Evolutionary conservation across 2,113 vertebrate genomes (phyloP).

Genomic region (Cricetomys ansorgei): DNA sequence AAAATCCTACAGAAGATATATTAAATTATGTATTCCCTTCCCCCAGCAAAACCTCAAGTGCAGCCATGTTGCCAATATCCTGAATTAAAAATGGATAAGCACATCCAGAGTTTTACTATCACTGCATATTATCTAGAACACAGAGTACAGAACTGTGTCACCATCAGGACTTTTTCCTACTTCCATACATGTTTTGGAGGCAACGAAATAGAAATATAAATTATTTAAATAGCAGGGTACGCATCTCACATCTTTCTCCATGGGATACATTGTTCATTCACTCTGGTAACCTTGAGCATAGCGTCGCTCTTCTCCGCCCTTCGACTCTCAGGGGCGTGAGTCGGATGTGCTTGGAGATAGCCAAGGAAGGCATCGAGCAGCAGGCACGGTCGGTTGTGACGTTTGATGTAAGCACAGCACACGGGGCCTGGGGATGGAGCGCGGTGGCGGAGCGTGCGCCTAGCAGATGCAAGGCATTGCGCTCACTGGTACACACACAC

Average conservation of each 20-base stretch:
- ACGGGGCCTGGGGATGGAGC: background rate
- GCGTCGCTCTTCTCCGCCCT: background rate
- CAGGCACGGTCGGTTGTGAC: background rate
- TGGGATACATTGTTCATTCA: conserved; percentile 38
- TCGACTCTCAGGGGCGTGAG: background rate
- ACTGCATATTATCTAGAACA: conserved; percentile 47
- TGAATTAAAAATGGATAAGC: conserved; percentile 66
- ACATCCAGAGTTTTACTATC: conserved; percentile 44
- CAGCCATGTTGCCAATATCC: conserved; percentile 42
- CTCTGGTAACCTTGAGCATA: background rate
- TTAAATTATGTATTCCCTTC: conserved; percentile 42
- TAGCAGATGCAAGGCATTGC: background rate
- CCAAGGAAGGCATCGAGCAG: background rate
- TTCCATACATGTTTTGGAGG: conserved; percentile 49
- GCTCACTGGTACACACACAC: background rate
- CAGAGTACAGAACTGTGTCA: conserved; percentile 50
- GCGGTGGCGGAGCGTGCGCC: background rate
- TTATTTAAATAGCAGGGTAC: conserved; percentile 49
- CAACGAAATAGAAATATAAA: conserved; percentile 61
- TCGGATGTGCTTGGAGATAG: background rate
- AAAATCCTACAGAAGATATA: conserved; percentile 63
- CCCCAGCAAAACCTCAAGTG: background rate
- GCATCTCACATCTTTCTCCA: conserved; percentile 46
- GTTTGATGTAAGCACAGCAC: background rate
- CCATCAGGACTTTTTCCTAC: conserved; percentile 37